Conservation (phyloP, 1,140 invertebrate genomes). For the Musca domestica region DNA sequence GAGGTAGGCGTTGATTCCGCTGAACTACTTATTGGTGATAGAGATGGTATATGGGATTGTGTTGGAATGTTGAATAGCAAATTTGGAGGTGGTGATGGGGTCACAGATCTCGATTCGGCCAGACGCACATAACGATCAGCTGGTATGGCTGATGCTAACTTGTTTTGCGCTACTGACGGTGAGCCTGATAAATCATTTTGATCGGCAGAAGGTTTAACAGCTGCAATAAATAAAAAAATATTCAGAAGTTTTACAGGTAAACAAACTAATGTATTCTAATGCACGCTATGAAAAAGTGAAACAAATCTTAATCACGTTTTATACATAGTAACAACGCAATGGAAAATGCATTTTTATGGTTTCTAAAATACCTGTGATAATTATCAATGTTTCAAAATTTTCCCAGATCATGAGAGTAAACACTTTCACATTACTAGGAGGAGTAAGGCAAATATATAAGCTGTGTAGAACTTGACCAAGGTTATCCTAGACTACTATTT, state of each 20-base stretch:
- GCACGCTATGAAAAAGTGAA: too few relatives aligned
- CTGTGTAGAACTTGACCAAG: too few relatives aligned
- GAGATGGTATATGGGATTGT: slow-evolving; percentile 54
- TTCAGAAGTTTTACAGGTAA: background rate
- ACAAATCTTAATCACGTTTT: too few relatives aligned
- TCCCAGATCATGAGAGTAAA: too few relatives aligned
- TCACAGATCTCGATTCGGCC: slow-evolving; percentile 70
- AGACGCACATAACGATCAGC: slow-evolving; percentile 64
- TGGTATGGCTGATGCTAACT: slow-evolving; percentile 32
- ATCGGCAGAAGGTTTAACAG: slow-evolving; percentile 6
- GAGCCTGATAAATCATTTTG: slow-evolving; percentile 30
- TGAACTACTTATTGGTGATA: slow-evolving; percentile 56
- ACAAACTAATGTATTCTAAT: too few relatives aligned
- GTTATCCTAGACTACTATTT: too few relatives aligned
- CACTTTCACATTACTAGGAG: too few relatives aligned
- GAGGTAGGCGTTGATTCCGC: slow-evolving; percentile 55
- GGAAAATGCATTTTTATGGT: too few relatives aligned
- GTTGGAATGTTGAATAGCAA: slow-evolving; percentile 56
- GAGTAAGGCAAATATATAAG: too few relatives aligned
- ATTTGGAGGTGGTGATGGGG: slow-evolving; percentile 70
- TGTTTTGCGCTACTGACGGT: slow-evolving; percentile 30
- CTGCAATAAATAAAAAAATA: slow-evolving; percentile 3
- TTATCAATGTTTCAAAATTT: too few relatives aligned
- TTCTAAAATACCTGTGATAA: too few relatives aligned
- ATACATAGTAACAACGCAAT: too few relatives aligned